Percentiles rank a stretch among this genome's conserved stretches.
phyloP scores from a whole-genome alignment of 2,888 invertebrate species.

The Euzophera pinguis region DNA sequence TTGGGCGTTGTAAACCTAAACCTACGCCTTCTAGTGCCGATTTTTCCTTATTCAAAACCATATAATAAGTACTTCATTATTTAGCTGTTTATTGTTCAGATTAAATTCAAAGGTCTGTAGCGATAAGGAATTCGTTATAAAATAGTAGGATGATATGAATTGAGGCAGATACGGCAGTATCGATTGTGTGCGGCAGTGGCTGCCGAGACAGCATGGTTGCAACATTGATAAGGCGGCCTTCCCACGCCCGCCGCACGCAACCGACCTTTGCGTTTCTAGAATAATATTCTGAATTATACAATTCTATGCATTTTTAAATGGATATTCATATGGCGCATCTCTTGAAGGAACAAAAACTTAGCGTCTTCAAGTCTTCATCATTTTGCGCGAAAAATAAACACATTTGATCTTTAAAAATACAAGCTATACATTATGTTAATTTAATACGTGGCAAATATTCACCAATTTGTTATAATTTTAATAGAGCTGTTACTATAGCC shows the following conservation, averaged over 20 bases:
- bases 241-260: conserved; percentile 46
- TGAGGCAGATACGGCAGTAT: not conserved
- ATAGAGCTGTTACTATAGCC: no score
- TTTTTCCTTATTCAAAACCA: no score
- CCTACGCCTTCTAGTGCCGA: no score
- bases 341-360: not conserved
- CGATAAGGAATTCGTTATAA: not conserved
- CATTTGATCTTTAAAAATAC: no score
- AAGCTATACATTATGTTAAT: no score
- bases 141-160: not conserved
- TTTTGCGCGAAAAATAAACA: not conserved
- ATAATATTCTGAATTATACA: not conserved
- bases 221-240: conserved; percentile 42
- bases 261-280: conserved; percentile 15
- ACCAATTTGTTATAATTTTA: no score
- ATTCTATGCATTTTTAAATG: not conserved
- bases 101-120: no score
- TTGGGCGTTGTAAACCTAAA: no score
- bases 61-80: no score
- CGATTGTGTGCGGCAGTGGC: not conserved
- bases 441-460: no score
- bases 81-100: no score
- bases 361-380: no score
- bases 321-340: not conserved
- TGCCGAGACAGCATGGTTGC: conserved; percentile 15